Percentiles rank a stretch among this genome's conserved stretches.
These are phyloP conservation scores for Leptothorax acervorum DNA, from an alignment of 2,888 invertebrate genomes.

Conservation along the genomic window DNA sequence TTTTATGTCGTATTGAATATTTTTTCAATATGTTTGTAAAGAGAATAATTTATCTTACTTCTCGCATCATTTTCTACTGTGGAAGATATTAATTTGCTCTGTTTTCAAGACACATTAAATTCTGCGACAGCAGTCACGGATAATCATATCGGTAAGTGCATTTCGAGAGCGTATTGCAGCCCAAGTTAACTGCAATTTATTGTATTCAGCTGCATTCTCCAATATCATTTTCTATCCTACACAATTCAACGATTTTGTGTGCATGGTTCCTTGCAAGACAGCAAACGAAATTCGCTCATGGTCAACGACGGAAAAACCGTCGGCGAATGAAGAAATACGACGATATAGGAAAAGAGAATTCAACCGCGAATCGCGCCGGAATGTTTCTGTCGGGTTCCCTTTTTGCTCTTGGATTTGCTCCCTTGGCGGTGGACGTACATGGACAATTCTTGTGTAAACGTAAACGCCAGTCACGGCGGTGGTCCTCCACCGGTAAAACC, in stretches of 20 bases:
- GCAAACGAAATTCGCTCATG: slow-evolving; percentile 12
- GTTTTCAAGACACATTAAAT: neutral
- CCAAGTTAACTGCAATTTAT: neutral
- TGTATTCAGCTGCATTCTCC: neutral
- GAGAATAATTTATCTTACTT: neutral
- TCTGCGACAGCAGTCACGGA: neutral
- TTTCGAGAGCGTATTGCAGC: neutral
- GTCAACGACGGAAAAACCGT: slow-evolving; percentile 14
- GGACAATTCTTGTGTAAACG: slow-evolving; percentile 65
- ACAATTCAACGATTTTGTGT: neutral
- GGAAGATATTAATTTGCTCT: neutral
- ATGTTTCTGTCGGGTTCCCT: slow-evolving; percentile 29
- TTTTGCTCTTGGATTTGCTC: slow-evolving; percentile 37
- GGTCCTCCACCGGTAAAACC: slow-evolving; percentile 48
- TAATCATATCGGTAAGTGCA: neutral
- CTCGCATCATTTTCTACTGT: neutral
- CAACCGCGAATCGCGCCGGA: slow-evolving; percentile 24
- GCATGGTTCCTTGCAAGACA: neutral
- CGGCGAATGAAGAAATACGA: slow-evolving; percentile 17
- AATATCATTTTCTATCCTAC: neutral
- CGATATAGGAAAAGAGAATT: slow-evolving; percentile 37
- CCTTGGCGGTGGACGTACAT: slow-evolving; percentile 25
- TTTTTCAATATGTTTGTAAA: neutral
- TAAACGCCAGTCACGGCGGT: slow-evolving; percentile 20
- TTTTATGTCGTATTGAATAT: neutral